These are phyloP conservation scores for Metaphire vulgaris DNA, from an alignment of 1,140 invertebrate genomes.

Conservation along the genomic window DNA sequence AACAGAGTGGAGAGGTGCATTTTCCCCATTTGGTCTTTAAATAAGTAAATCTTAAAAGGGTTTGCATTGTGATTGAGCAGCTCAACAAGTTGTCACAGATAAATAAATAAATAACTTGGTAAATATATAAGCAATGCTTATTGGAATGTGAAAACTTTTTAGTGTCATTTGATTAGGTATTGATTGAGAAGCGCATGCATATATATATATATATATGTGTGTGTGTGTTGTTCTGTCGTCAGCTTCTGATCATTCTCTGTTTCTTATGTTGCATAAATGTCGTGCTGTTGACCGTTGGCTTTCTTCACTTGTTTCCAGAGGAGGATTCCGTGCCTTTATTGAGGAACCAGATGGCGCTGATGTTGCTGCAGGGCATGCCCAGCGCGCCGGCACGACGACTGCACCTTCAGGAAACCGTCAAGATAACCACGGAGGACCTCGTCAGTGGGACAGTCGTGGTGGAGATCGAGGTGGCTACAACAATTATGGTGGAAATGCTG, in stretches of 20 bases:
- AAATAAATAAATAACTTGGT: no score
- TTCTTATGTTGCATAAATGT: background rate
- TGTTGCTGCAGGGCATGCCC: background rate
- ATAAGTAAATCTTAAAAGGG: no score
- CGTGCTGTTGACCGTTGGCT: background rate
- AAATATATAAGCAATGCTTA: no score
- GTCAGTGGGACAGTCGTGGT: background rate
- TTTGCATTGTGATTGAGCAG: no score
- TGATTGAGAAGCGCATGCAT: background rate
- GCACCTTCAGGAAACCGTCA: background rate
- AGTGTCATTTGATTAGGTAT: background rate
- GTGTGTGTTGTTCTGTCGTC: no score
- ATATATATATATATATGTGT: background rate
- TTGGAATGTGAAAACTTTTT: background rate
- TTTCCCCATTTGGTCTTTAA: no score
- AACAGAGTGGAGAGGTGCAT: background rate
- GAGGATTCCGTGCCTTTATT: background rate
- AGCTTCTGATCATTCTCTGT: background rate
- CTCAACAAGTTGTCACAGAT: no score
- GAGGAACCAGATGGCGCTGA: background rate
- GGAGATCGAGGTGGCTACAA: background rate
- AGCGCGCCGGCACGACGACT: background rate
- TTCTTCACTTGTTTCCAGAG: background rate
- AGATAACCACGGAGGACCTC: background rate
- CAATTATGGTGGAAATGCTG: background rate